phyloP scores from a whole-genome alignment of 1,140 invertebrate species.

The Anastrepha ludens region DNA sequence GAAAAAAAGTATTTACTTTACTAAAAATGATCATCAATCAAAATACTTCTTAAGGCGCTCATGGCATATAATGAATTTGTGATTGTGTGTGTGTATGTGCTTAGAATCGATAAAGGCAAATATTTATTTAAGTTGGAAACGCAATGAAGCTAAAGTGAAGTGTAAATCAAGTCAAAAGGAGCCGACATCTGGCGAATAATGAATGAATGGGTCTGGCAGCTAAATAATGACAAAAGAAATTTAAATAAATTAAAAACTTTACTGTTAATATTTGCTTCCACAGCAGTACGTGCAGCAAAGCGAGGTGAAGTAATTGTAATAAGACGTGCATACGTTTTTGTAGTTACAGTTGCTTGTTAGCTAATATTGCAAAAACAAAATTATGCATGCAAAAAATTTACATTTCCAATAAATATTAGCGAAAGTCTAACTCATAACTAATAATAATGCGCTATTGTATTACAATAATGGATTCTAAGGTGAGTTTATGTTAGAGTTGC shows the following conservation, averaged over 20 bases:
- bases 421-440: not conserved
- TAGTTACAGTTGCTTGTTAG: not conserved
- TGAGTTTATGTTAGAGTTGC: not conserved
- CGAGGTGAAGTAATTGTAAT: conserved; percentile 9
- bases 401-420: conserved; percentile 26
- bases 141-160: not conserved
- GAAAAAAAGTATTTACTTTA: too few relatives aligned
- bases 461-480: not conserved
- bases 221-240: not conserved
- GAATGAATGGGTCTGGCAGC: not conserved
- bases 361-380: not conserved
- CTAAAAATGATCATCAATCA: too few relatives aligned
- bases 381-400: conserved; percentile 39
- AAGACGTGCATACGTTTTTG: not conserved
- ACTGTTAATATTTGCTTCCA: not conserved
- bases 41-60: too few relatives aligned
- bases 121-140: not conserved
- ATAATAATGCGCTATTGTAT: not conserved
- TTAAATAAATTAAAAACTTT: not conserved
- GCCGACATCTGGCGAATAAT: not conserved
- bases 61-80: too few relatives aligned
- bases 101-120: not conserved
- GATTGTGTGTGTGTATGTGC: too few relatives aligned
- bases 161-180: not conserved
- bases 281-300: not conserved